A percentile compares a stretch with the other conserved stretches of the same genome.
Conservation (phyloP, 2,797 vertebrate species). For the Coendou prehensilis region DNA sequence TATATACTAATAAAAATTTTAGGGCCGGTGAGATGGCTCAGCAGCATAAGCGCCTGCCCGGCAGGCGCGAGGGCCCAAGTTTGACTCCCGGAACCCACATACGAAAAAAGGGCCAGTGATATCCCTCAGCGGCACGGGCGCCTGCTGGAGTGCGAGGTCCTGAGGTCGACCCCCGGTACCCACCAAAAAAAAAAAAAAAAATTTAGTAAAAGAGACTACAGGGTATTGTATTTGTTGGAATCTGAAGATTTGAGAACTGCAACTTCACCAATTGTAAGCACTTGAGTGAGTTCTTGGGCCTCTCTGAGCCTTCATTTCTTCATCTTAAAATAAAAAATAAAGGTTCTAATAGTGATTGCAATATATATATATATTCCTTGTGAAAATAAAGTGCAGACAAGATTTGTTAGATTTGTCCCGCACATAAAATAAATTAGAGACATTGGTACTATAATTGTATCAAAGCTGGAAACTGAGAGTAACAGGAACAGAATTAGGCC, state of each 20-base stretch:
- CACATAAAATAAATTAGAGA: neutral
- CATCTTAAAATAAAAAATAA: neutral
- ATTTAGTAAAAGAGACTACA: neutral
- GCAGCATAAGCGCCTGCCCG: no score
- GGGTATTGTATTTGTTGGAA: neutral
- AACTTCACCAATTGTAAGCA: neutral
- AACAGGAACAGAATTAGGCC: neutral
- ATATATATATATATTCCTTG: neutral
- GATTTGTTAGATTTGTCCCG: neutral
- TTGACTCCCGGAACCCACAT: no score
- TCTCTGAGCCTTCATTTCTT: neutral
- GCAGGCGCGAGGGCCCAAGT: no score
- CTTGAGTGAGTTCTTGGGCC: neutral
- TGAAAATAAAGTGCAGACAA: neutral
- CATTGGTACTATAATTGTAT: neutral
- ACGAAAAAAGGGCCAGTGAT: no score
- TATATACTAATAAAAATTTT: neutral
- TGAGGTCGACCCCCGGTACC: no score
- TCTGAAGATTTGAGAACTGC: neutral
- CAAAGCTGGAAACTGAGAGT: neutral
- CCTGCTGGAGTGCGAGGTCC: no score
- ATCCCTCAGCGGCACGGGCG: no score
- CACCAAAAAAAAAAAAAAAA: neutral
- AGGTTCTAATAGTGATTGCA: neutral
- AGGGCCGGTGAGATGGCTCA: no score